Percentiles rank a stretch among this genome's conserved stretches.
These are phyloP conservation scores for Aselliscus stoliczkanus DNA, from an alignment of 2,797 vertebrate genomes.

Conservation along the genomic window DNA sequence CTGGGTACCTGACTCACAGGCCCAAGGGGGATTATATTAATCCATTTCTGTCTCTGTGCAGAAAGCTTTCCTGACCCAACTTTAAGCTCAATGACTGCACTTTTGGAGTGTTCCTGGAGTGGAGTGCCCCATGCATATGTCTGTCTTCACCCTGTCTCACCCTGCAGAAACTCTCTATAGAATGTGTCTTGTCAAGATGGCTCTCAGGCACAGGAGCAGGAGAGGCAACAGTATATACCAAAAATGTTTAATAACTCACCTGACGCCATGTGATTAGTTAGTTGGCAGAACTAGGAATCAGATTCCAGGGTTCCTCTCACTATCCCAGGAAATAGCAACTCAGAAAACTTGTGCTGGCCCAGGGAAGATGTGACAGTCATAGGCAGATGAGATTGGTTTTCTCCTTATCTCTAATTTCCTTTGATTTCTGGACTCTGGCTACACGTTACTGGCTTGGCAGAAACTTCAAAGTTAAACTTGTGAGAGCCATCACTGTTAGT, in stretches of 20 bases:
- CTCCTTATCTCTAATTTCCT: neutral
- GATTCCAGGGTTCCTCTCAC: neutral
- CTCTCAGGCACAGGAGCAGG: neutral
- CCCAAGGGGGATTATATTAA: neutral
- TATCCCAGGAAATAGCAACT: neutral
- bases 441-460: slow-evolving; percentile 24
- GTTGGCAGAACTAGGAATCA: neutral
- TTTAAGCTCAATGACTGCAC: neutral
- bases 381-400: neutral
- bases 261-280: neutral
- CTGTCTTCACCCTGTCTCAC: neutral
- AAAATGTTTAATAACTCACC: neutral
- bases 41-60: neutral
- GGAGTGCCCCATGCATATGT: too few species aligned
- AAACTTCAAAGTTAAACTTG: slow-evolving; percentile 31
- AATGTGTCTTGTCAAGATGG: neutral
- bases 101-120: neutral
- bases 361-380: neutral
- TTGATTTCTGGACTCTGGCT: neutral
- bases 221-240: neutral
- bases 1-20: too few species aligned
- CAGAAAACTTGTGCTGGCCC: neutral
- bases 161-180: neutral
- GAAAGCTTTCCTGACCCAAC: neutral
- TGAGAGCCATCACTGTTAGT: neutral